These are phyloP conservation scores for Gymnopithys bicolor DNA, from an alignment of 2,797 vertebrate genomes.

Conservation along the genomic window DNA sequence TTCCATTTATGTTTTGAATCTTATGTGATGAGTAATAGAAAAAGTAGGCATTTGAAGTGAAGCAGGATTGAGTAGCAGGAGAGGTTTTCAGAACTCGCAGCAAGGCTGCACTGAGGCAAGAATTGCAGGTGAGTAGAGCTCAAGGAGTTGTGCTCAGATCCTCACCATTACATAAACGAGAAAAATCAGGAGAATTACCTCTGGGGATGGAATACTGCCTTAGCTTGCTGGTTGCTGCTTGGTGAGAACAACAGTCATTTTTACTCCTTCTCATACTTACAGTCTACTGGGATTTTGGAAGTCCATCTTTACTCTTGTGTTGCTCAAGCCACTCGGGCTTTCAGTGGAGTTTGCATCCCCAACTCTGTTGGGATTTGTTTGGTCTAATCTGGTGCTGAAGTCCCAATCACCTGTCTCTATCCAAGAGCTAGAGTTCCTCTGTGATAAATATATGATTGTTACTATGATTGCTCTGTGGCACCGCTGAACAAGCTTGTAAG, in stretches of 20 bases:
- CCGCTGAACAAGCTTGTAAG: neutral
- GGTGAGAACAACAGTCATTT: neutral
- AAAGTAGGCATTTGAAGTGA: neutral
- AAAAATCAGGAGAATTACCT: neutral
- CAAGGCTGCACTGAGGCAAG: neutral
- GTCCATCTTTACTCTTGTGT: neutral
- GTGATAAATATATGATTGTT: neutral
- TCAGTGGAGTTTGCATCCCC: neutral
- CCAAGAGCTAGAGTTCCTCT: neutral
- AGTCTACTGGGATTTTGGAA: neutral
- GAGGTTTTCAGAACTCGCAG: neutral
- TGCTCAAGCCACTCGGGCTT: neutral
- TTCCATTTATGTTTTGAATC: slow-evolving; percentile 29
- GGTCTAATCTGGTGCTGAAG: neutral
- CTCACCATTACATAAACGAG: neutral
- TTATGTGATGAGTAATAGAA: slow-evolving; percentile 40
- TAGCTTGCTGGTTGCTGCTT: neutral
- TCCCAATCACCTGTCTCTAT: neutral
- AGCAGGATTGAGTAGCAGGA: neutral
- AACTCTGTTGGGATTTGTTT: neutral
- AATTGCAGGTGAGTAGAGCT: neutral
- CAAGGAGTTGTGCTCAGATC: neutral
- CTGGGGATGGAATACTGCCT: neutral
- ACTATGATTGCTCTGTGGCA: neutral
- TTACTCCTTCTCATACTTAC: neutral